A percentile compares a stretch with the other conserved stretches of the same genome.
phyloP scores from a whole-genome alignment of 2,797 vertebrate species.

The Nyctibius grandis region DNA sequence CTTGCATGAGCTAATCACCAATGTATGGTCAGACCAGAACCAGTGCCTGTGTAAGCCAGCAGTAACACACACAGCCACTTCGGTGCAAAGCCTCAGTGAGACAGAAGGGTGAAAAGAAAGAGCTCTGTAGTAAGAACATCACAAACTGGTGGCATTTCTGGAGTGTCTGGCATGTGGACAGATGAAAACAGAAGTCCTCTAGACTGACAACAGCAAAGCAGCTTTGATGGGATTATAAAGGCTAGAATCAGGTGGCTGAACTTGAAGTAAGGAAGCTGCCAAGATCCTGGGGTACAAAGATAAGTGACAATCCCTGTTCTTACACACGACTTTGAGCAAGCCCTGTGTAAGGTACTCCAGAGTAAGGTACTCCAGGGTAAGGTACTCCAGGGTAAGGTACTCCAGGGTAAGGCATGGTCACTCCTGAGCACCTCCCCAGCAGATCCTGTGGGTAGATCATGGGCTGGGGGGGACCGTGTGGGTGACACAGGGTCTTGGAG shows the following conservation, averaged over 20 bases:
- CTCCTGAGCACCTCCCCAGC: background rate
- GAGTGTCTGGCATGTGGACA: background rate
- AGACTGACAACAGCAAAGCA: background rate
- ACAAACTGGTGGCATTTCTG: background rate
- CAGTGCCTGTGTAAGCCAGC: rapidly evolving
- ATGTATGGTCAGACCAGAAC: background rate
- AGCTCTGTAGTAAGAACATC: background rate
- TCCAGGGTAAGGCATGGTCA: background rate
- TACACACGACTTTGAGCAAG: background rate
- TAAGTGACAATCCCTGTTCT: background rate
- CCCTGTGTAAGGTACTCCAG: background rate
- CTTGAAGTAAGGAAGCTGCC: background rate
- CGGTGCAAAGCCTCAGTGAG: background rate
- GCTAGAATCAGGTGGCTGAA: background rate
- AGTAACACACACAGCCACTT: background rate
- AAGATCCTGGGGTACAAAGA: background rate
- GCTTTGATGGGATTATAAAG: background rate
- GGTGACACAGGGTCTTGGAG: background rate
- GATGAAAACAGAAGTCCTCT: background rate
- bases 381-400: background rate
- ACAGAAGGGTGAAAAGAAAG: background rate
- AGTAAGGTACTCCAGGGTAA: too few relatives aligned
- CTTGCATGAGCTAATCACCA: background rate
- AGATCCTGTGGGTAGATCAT: background rate
- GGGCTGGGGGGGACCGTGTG: background rate